Conservation (phyloP, 1,140 invertebrate genomes). For the Andrena cerasifolii region DNA sequence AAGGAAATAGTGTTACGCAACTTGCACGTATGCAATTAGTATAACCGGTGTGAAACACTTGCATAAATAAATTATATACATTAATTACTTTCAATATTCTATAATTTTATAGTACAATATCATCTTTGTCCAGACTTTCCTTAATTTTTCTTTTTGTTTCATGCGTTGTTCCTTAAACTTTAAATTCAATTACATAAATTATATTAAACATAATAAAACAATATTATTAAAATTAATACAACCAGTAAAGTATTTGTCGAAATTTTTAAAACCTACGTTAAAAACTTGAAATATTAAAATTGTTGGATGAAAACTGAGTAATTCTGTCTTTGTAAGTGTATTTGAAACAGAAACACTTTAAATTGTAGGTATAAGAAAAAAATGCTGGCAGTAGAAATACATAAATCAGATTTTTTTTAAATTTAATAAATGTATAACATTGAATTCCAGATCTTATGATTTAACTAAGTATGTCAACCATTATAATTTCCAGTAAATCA, state of each 20-base stretch:
- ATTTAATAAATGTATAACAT: not conserved
- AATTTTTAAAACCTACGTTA: not conserved
- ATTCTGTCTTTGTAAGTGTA: not conserved
- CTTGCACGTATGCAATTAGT: too few species aligned
- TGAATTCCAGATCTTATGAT: not conserved
- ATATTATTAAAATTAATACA: not conserved
- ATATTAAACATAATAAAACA: constrained; percentile 4
- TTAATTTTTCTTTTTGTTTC: not conserved
- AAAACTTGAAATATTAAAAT: not conserved
- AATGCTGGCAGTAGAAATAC: not conserved
- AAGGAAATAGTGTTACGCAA: too few species aligned
- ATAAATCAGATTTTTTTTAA: not conserved
- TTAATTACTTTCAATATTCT: too few species aligned
- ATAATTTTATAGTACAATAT: too few species aligned
- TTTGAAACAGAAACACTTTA: not conserved
- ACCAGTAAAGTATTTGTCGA: not conserved
- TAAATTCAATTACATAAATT: not conserved
- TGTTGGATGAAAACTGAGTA: not conserved
- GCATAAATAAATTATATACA: too few species aligned
- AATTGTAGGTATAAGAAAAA: not conserved
- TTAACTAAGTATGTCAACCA: not conserved
- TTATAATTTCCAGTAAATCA: not conserved
- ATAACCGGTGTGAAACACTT: too few species aligned
- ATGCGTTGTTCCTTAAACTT: constrained; percentile 2
- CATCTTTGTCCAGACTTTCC: too few species aligned